phyloP scores from a whole-genome alignment of 2,797 vertebrate genomes.

The Lates japonicus region DNA sequence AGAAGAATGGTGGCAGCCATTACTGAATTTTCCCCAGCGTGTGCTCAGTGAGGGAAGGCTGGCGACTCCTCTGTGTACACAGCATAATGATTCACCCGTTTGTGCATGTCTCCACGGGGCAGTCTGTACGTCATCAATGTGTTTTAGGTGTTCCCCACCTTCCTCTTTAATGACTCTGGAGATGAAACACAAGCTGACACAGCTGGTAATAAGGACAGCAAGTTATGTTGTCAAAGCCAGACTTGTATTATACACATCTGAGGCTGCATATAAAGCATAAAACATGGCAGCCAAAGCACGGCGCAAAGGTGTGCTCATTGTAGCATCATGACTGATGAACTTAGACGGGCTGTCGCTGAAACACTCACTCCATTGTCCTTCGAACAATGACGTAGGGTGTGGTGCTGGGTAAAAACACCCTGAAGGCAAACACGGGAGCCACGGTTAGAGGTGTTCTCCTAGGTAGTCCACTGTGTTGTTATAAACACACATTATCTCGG shows the following conservation, averaged over 20 bases:
- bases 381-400: conserved; percentile 61
- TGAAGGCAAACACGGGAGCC: conserved; percentile 51
- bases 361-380: conserved; percentile 59
- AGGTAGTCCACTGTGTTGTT: conserved; percentile 35
- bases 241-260: conserved; percentile 50
- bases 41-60: conserved; percentile 53
- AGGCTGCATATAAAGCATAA: conserved; percentile 50
- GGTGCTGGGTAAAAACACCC: conserved; percentile 55
- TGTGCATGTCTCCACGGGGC: conserved; percentile 56
- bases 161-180: conserved; percentile 65
- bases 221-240: conserved; percentile 51
- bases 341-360: conserved; percentile 61
- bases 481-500: conserved; percentile 38
- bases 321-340: conserved; percentile 34
- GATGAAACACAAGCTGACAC: conserved; percentile 68
- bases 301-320: conserved; percentile 42
- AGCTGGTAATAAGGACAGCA: conserved; percentile 52
- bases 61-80: conserved; percentile 55
- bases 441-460: conserved; percentile 42
- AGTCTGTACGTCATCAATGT: conserved; percentile 45
- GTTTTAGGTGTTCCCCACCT: conserved; percentile 71
- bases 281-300: conserved; percentile 9
- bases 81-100: conserved; percentile 63
- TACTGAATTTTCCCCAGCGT: conserved; percentile 55
- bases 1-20: conserved; percentile 46